phyloP scores from a whole-genome alignment of 2,113 vertebrate species.

The Ammodytes marinus region DNA sequence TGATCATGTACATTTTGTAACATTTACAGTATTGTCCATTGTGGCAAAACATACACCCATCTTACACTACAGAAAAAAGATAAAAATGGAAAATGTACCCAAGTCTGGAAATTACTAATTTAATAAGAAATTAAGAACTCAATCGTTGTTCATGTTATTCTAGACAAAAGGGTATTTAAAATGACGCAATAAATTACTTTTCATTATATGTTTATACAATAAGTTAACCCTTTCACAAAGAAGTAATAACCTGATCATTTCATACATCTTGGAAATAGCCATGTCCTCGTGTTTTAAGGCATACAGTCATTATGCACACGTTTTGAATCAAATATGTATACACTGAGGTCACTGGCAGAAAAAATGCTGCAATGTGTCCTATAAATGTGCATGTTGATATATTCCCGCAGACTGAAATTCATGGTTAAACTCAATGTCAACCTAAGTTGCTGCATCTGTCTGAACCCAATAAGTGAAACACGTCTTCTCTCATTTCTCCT shows the following conservation, averaged over 20 bases:
- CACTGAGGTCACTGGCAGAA: constrained; percentile 33
- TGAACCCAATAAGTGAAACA: constrained; percentile 1
- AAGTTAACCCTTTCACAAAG: constrained; percentile 47
- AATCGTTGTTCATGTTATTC: constrained; percentile 21
- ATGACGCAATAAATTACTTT: constrained; percentile 19
- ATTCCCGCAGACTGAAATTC: constrained; percentile 25
- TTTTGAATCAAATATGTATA: constrained; percentile 34
- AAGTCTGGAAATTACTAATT: constrained; percentile 36
- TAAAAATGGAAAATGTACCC: not conserved
- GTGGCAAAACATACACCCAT: not conserved
- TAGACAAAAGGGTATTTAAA: constrained; percentile 50
- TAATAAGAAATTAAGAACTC: not conserved
- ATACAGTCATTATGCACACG: constrained; percentile 64
- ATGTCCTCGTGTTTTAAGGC: constrained; percentile 73
- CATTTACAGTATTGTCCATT: constrained; percentile 37
- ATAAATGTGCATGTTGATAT: constrained; percentile 21
- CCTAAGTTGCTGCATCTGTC: constrained; percentile 18
- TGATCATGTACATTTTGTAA: not conserved
- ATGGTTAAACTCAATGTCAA: not conserved
- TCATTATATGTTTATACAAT: constrained; percentile 43
- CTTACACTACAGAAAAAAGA: constrained; percentile 6
- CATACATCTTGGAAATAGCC: constrained; percentile 52
- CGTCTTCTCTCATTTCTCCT: not conserved
- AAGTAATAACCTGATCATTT: constrained; percentile 64
- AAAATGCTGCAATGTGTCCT: constrained; percentile 22